A percentile compares a stretch with the other conserved stretches of the same genome.
Conservation (phyloP, 2,888 invertebrate species). For the Paralinhomoeus sp. region DNA sequence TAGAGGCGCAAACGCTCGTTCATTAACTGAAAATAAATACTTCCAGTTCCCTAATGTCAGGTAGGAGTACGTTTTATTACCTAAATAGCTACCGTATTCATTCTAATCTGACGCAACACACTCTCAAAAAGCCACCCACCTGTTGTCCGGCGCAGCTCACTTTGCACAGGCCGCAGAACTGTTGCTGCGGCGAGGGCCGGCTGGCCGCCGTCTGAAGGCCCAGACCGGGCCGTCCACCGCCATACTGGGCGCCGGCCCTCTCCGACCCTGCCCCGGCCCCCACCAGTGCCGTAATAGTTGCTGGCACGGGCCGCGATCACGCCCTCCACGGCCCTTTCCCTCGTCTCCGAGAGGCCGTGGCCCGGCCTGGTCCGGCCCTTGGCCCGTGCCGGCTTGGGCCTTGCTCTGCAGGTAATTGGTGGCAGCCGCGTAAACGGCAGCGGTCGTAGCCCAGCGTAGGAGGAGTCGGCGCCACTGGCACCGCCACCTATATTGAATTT, state of each 20-base stretch:
- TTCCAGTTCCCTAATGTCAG: no score
- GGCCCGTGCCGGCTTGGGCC: slow-evolving; percentile 14
- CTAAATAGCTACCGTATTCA: no score
- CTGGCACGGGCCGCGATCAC: slow-evolving; percentile 8
- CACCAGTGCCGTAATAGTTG: background rate
- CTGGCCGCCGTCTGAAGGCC: slow-evolving; percentile 38
- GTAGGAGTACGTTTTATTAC: no score
- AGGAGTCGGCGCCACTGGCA: slow-evolving; percentile 3
- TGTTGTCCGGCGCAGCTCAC: slow-evolving; percentile 87
- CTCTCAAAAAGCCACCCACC: no score
- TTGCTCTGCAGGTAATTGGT: slow-evolving; percentile 78
- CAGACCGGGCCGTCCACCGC: background rate
- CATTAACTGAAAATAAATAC: no score
- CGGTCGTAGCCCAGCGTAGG: slow-evolving; percentile 55
- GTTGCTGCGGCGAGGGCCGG: no score
- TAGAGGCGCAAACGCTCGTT: no score
- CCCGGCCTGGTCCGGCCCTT: no score
- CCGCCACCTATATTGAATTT: slow-evolving; percentile 11
- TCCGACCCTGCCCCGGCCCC: slow-evolving; percentile 13
- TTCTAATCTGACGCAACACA: no score
- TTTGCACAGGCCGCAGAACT: slow-evolving; percentile 95
- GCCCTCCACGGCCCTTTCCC: slow-evolving; percentile 9
- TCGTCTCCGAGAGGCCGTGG: slow-evolving; percentile 3
- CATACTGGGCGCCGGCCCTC: background rate
- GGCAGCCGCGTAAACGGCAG: slow-evolving; percentile 79